Base-by-base conservation (phyloP, 2,797 vertebrate species). In the Notamacropus eugenii region DNA sequence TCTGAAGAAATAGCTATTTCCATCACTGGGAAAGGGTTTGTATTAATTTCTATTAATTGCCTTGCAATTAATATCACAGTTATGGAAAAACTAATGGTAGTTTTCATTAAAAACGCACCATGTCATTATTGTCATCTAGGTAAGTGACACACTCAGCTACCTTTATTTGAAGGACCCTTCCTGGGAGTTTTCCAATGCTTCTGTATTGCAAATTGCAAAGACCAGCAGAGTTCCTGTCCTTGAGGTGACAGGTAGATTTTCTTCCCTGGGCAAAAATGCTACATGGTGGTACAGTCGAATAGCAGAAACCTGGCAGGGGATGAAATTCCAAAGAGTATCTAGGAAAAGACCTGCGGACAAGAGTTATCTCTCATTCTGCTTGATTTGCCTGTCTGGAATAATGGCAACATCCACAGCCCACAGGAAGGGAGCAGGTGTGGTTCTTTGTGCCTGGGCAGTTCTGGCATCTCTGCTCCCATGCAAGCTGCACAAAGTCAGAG, bases 301-400 rank as follows among this genome's bases (percentile, higher is more conserved):
- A 95, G 95, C 96, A 95, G 97, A 97, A 97, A 97, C 31, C 96
- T 98, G 97, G 97, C 97, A 97, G 97, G 96, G 91, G 95, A 97
- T 98, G 97, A 96, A 96, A 96, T 95, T 96, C 97, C 97, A 95
- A 93, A 96, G 97, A 97, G 97, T 91, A 93, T 93, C 94, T 90
- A 92, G 97, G 97, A 95, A 94, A 93, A 95, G 94, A 82, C 97
- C 97, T 92, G 93, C 95, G 92, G 97, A 95, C 90, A 90, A 97
- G 96, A 94, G 93, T 95, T 93, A 97, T 97, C 96, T 97, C 95
- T 94, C 95, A 93, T 97, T 98, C 58, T 92, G 91, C 40, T 74
- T 4, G 9, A 87, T 95, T 96, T 96, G 97, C 95, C 92, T 96
- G 93, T 93, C 93, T 50, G 11, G 97, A 97, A 98, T 98, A 92